These are phyloP conservation scores for Mormoops blainvillei DNA, from an alignment of 2,113 vertebrate species.

Conservation along the genomic window DNA sequence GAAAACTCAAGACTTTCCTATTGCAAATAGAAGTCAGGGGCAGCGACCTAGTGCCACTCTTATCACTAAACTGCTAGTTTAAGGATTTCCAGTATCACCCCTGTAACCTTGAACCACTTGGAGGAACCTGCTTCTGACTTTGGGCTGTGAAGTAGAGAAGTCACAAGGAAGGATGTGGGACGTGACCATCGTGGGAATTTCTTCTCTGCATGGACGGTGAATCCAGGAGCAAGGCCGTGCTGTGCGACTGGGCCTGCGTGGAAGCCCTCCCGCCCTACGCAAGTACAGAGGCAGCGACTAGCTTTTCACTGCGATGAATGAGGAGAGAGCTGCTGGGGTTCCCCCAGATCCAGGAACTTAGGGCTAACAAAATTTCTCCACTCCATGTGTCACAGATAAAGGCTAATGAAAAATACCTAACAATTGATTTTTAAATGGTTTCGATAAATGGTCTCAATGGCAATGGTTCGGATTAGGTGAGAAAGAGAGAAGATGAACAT, in stretches of 20 bases:
- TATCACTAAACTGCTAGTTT: background rate
- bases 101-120: background rate
- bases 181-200: background rate
- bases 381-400: background rate
- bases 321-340: background rate
- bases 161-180: background rate
- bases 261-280: background rate
- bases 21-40: background rate
- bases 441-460: background rate
- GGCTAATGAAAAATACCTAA: background rate
- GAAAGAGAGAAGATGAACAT: slow-evolving; percentile 31
- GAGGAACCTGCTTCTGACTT: background rate
- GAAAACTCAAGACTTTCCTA: background rate
- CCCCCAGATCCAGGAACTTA: background rate
- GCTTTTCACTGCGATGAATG: too few species aligned
- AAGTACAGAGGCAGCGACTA: background rate
- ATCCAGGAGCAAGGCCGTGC: too few species aligned
- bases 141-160: background rate
- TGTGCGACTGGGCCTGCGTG: background rate
- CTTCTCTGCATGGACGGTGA: background rate
- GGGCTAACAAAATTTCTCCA: background rate
- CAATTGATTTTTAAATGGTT: background rate
- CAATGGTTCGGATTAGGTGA: background rate
- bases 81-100: background rate
- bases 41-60: background rate